Evolutionary conservation across 2,113 vertebrate species (phyloP).

Genomic region (Alectura lathami): DNA sequence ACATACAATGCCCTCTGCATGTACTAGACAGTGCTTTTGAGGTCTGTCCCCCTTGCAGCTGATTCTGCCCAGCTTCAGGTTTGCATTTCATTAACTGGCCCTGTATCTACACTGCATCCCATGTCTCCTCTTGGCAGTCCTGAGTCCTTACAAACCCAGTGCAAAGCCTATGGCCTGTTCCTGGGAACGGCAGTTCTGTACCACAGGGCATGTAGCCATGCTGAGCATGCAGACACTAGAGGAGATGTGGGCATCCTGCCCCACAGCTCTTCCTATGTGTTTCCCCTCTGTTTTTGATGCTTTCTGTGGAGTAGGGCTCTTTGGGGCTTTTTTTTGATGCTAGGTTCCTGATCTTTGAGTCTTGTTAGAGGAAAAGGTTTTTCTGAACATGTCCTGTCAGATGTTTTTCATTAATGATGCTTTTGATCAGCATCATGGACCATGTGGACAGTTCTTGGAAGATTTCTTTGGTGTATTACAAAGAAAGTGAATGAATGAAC

Average conservation of each 20-base stretch:
- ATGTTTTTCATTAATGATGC: background rate
- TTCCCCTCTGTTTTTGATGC: background rate
- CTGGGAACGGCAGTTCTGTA: background rate
- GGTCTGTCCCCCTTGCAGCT: background rate
- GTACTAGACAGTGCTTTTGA: rapidly evolving
- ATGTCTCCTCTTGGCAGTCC: rapidly evolving
- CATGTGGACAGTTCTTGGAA: background rate
- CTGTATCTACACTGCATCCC: background rate
- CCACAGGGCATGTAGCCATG: background rate
- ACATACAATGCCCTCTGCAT: background rate
- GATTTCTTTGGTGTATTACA: background rate
- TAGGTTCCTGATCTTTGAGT: background rate
- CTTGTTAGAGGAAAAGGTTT: background rate
- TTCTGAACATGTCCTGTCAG: background rate
- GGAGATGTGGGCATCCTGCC: background rate
- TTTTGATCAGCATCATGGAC: background rate
- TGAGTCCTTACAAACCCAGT: background rate
- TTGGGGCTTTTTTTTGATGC: background rate
- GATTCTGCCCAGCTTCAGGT: background rate
- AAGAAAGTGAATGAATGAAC: background rate
- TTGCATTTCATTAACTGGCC: background rate
- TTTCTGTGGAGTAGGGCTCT: rapidly evolving
- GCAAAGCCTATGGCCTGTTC: background rate
- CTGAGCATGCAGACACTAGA: rapidly evolving
- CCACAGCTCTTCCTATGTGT: background rate